Conservation (phyloP, 2,797 vertebrate genomes). For the Psittacula echo region DNA sequence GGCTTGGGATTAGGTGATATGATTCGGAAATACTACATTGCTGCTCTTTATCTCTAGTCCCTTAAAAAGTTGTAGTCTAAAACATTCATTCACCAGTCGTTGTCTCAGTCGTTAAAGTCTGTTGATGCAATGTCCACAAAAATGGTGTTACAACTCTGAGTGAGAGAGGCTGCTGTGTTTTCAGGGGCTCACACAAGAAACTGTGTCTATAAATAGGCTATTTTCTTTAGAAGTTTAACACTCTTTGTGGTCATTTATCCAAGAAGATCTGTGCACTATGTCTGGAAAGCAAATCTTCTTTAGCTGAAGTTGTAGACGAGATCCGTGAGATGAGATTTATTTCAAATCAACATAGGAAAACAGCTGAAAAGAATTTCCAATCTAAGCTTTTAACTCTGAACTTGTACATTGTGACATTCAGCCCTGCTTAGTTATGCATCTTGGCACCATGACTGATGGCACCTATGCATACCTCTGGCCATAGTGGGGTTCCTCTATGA, state of each 20-base stretch:
- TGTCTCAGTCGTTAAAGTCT: background rate
- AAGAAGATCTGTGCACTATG: background rate
- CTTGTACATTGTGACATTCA: background rate
- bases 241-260: constrained; percentile 18
- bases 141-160: background rate
- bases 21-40: background rate
- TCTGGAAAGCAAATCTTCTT: background rate
- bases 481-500: background rate
- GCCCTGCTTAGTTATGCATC: background rate
- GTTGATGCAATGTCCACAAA: background rate
- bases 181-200: background rate
- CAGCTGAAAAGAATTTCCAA: background rate
- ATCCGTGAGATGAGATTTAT: background rate
- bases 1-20: background rate
- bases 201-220: background rate
- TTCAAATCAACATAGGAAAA: background rate
- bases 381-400: background rate
- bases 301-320: background rate
- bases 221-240: constrained; percentile 20
- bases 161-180: background rate
- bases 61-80: background rate
- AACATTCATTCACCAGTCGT: background rate
- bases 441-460: accelerated
- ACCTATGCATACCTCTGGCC: background rate
- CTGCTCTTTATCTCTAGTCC: background rate